Percentiles rank a stretch among this genome's conserved stretches.
phyloP scores from a whole-genome alignment of 2,797 vertebrate genomes.

The Myotis daubentonii region DNA sequence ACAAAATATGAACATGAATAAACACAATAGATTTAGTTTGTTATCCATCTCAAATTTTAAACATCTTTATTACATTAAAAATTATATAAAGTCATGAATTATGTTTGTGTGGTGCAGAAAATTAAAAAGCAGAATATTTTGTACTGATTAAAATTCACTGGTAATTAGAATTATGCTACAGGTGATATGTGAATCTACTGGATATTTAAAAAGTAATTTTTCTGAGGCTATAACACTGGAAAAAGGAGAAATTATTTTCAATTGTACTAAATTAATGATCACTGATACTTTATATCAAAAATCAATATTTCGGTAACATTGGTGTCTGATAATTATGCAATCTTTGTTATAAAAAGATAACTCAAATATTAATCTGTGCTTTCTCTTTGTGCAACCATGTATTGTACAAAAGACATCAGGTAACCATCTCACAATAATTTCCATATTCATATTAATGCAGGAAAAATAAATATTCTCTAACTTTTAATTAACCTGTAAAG shows the following conservation, averaged over 20 bases:
- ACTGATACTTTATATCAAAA: neutral
- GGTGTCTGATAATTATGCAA: slow-evolving; percentile 43
- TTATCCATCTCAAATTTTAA: neutral
- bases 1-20: slow-evolving; percentile 39
- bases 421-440: slow-evolving; percentile 47
- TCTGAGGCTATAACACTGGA: neutral
- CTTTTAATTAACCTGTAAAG: neutral
- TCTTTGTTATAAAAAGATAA: slow-evolving; percentile 9
- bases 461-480: neutral
- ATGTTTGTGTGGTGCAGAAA: neutral
- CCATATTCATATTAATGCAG: neutral
- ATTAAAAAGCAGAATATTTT: slow-evolving; percentile 55
- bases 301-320: slow-evolving; percentile 37
- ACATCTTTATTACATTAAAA: slow-evolving; percentile 33
- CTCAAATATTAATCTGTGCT: slow-evolving; percentile 36
- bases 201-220: slow-evolving; percentile 41
- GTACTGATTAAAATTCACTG: slow-evolving; percentile 40
- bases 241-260: slow-evolving; percentile 37
- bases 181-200: slow-evolving; percentile 27
- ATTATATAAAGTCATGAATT: slow-evolving; percentile 36
- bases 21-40: neutral
- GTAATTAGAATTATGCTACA: slow-evolving; percentile 35
- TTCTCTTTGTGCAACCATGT: slow-evolving; percentile 20
- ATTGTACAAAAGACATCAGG: neutral
- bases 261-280: slow-evolving; percentile 39